These are phyloP conservation scores for Corythornis vintsioides DNA, from an alignment of 2,113 vertebrate genomes.

Conservation along the genomic window DNA sequence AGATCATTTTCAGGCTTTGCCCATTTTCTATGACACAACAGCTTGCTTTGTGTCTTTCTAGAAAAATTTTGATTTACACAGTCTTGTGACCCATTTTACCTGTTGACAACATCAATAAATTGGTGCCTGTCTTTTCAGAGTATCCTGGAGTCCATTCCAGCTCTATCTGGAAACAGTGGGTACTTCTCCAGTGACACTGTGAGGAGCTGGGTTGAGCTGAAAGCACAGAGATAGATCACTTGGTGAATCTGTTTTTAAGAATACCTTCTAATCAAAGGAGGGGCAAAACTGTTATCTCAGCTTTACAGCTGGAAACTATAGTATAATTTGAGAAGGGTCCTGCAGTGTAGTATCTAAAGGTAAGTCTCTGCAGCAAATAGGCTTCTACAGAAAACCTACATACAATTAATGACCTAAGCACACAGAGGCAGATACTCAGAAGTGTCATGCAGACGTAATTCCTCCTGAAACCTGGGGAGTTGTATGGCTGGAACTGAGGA, in stretches of 20 bases:
- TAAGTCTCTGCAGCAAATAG: background rate
- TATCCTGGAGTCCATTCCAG: background rate
- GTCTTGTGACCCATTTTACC: background rate
- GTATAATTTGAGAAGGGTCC: background rate
- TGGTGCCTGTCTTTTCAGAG: background rate
- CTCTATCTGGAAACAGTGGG: background rate
- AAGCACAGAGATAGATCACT: background rate
- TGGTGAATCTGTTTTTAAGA: background rate
- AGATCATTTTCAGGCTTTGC: background rate
- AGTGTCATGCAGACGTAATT: slow-evolving; percentile 33
- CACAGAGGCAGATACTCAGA: slow-evolving; percentile 27
- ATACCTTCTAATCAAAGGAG: background rate
- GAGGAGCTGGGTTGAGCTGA: background rate
- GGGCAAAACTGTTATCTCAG: background rate
- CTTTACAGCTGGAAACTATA: background rate
- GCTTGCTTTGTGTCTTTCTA: background rate
- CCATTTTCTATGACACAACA: background rate
- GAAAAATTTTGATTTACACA: background rate
- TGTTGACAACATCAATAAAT: background rate
- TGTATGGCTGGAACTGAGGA: slow-evolving; percentile 27
- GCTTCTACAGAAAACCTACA: background rate
- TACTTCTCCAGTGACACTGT: background rate
- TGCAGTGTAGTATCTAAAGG: background rate
- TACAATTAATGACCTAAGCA: background rate
- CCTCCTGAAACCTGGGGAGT: slow-evolving; percentile 13